Base-by-base conservation (phyloP, 2,797 vertebrate species). In the Hemibagrus guttatus region DNA sequence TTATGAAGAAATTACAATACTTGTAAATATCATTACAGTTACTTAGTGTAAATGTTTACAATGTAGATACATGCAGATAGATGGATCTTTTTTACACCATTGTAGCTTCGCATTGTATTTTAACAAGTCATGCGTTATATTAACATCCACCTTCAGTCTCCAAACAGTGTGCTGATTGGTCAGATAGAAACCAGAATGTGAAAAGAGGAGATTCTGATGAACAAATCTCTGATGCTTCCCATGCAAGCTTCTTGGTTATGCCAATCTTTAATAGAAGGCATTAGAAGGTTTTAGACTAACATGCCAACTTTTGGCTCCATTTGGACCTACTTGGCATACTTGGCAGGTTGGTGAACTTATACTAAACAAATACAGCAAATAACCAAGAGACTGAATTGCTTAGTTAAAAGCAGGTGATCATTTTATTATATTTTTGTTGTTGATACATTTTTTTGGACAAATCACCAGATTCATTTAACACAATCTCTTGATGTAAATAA, bases 341-440 rank as follows among this genome's bases (percentile, higher is more conserved):
- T 74, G 6, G n/a, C 19, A 78, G 7, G 9, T 59, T 23, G 2
- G 9, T 39, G 6, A 46, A 46, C 59, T 46, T 59, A 81, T n/a
- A 17, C 3, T 17, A 28, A 9, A 63, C 52, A 42, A 46, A 63
- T 46, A 63, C 39, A 85, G 8, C 21, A 39, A 76, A 64, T 63
- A 75, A 76, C 8, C 21, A 78, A 16, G 3, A 56, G 46, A 71
- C 64, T 23, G 26, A 71, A 71, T n/a, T 79, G 19, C n/a, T 54
- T 85, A 54, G 21, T 42, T 81, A 71, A 46, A 59, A 46, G 13
- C 23, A 71, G 31, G 17, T 59, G 52, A 69, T 21, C 0, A 42
- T 71, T 80, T 85, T 85, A 71, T 80, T 59, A n/a, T 28, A 54
- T 52, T 39, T 78, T n/a, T 68, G 13, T 85, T 5, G 26, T 63